A percentile compares a stretch with the other conserved stretches of the same genome.
Conservation (phyloP, 2,888 invertebrate species). For the Homarus gammarus region DNA sequence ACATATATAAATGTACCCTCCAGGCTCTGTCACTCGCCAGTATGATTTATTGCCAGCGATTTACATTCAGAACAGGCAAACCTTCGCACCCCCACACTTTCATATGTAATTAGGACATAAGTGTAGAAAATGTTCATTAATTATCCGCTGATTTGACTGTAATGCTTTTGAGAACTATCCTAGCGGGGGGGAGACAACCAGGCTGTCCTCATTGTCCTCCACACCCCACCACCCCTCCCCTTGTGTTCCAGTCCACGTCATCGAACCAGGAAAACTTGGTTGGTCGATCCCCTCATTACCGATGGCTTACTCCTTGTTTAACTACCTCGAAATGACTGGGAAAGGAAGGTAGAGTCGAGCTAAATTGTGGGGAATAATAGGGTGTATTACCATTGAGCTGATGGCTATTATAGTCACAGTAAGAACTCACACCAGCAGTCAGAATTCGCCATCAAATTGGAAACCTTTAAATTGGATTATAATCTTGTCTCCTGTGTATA, state of each 20-base stretch:
- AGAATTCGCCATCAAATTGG: too few species aligned
- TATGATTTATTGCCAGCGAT: not conserved
- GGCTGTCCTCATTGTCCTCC: too few species aligned
- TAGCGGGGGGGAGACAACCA: not conserved
- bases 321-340: too few species aligned
- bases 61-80: not conserved
- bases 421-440: too few species aligned
- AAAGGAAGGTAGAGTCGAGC: too few species aligned
- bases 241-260: not conserved
- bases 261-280: not conserved
- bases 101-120: not conserved
- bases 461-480: too few species aligned
- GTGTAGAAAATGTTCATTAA: not conserved
- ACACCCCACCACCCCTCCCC: not conserved
- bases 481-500: too few species aligned
- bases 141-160: not conserved
- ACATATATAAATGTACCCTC: not conserved
- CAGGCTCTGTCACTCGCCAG: not conserved
- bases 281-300: not conserved
- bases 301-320: not conserved
- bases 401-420: too few species aligned
- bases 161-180: not conserved
- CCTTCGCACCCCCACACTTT: not conserved
- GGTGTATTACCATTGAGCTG: too few species aligned
- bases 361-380: too few species aligned